phyloP scores from a whole-genome alignment of 2,888 invertebrate genomes.

The Carpatolechia fugitivella region DNA sequence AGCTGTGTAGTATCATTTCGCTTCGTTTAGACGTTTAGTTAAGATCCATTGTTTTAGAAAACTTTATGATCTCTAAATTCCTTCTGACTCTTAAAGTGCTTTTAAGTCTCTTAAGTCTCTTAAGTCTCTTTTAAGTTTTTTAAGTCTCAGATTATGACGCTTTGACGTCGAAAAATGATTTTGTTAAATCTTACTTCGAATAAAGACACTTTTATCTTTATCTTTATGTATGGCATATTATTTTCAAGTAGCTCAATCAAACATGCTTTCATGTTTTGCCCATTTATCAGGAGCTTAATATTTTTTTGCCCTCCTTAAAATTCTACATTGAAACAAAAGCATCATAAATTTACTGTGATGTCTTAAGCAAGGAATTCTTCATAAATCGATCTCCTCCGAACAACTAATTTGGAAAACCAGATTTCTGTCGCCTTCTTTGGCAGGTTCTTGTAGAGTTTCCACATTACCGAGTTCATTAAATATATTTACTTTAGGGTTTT shows the following conservation, averaged over 20 bases:
- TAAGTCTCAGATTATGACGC: too few relatives aligned
- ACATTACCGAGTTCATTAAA: constrained; percentile 27
- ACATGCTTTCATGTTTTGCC: too few relatives aligned
- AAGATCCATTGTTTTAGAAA: neutral
- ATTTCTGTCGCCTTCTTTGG: constrained; percentile 51
- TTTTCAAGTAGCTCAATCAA: too few relatives aligned
- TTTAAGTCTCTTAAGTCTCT: too few relatives aligned
- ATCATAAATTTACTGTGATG: constrained; percentile 5
- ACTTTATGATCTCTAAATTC: too few relatives aligned
- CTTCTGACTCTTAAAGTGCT: too few relatives aligned
- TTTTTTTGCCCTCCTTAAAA: neutral
- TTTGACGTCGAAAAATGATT: too few relatives aligned
- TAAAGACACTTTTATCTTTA: too few relatives aligned
- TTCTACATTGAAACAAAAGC: constrained; percentile 7
- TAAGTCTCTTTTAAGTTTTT: too few relatives aligned
- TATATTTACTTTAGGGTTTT: constrained; percentile 29
- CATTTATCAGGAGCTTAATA: neutral
- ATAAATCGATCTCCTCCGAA: constrained; percentile 28
- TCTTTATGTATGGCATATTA: too few relatives aligned
- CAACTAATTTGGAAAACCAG: constrained; percentile 46
- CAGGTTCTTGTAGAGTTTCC: constrained; percentile 30
- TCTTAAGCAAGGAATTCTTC: constrained; percentile 21
- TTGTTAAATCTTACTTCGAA: too few relatives aligned
- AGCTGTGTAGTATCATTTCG: neutral
- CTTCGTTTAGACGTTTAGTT: neutral